Evolutionary conservation across 1,140 invertebrate species (phyloP), one percentile per base, ranked within the genome.

Genomic region (Anoplophora glabripennis): DNA sequence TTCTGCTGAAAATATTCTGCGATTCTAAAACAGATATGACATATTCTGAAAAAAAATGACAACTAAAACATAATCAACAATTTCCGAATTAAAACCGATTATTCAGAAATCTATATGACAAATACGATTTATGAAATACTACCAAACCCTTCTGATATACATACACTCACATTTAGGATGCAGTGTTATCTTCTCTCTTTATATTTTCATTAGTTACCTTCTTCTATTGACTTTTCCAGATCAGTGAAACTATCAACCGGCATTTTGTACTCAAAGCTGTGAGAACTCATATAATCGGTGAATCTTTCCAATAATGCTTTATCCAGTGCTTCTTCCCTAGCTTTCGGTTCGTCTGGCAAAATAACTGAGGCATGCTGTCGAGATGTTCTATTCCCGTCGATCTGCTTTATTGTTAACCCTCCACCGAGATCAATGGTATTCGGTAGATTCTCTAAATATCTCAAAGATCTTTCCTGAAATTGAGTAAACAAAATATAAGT

Each of bases 191-290:
- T n/a, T n/a, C n/a, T n/a, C n/a, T n/a, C n/a, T n/a, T n/a, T 21
- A 10, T n/a, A 57, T 52, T 28, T 41, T 0, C 11, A 41, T 51
- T 52, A 70, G 15, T 67, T 76, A 83, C 80, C 81, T 84, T 85
- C 84, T 69, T 84, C 84, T 1, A 68, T 55, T 63, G 81, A 86
- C 55, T 81, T 82, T 79, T 81, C 86, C 77, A 88, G 82, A 65
- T 86, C 84, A 63, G 82, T 80, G 59, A 88, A 80, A 57, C 85
- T 79, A 17, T 82, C 81, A 56, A 84, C 84, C 17, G 89, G 89
- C 10, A 90, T 75, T 72, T 86, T 88, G 59, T 91, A 83, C 72
- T 91, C 88, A 41, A 91, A 80, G 11, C 88, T 89, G 74, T 90
- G 88, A 51, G 86, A 87, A 61, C 87, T 84, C 46, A 92, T 79